Evolutionary conservation across 2,113 vertebrate species (phyloP).

Genomic region (Gallinago jamesoni): DNA sequence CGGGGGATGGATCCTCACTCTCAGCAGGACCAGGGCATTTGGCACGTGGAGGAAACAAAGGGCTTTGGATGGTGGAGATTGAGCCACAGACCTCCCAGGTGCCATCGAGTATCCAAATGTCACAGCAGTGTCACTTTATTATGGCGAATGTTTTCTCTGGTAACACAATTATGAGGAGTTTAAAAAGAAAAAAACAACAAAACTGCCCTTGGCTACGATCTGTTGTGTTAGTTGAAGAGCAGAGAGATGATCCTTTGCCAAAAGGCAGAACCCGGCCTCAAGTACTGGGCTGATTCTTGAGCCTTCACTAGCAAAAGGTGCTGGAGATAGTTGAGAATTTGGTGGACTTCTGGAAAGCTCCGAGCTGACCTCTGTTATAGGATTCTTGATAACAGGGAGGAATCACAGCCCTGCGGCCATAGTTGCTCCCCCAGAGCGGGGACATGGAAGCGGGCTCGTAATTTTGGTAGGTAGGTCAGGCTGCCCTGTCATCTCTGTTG

Average conservation of each 20-base stretch:
- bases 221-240: neutral
- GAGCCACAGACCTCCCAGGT: neutral
- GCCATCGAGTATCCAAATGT: neutral
- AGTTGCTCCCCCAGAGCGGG: neutral
- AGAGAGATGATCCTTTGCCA: neutral
- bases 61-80: neutral
- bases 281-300: neutral
- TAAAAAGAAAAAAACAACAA: neutral
- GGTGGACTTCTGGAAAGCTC: neutral
- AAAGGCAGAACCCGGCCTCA: neutral
- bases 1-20: neutral
- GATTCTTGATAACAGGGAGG: neutral
- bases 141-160: fast-evolving
- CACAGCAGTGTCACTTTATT: neutral
- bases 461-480: neutral
- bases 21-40: neutral
- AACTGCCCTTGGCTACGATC: neutral
- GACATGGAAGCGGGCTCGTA: fast-evolving
- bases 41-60: neutral
- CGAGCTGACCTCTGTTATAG: neutral
- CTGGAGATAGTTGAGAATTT: neutral
- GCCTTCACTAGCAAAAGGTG: neutral
- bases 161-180: neutral
- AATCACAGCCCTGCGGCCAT: neutral
- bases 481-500: neutral